Base-by-base conservation (phyloP, 2,888 invertebrate genomes). In the Microctonus hyperodae region DNA sequence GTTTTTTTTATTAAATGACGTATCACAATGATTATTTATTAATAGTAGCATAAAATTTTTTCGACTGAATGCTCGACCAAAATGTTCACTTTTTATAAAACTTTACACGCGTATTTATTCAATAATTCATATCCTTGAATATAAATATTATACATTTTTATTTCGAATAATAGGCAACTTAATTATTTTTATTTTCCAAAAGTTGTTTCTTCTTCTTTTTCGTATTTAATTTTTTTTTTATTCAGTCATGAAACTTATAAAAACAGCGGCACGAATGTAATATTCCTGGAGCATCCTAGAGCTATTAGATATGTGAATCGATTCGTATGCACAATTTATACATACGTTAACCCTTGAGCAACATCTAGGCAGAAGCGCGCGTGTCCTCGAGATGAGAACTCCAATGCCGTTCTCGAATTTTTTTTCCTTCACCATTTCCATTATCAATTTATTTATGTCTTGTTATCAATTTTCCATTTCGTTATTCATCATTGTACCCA, bases 21-120 rank as follows among this genome's bases (percentile, higher is more conserved):
- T 69, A 69, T 69, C 69, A 69, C 69, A 69, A 67, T 67, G 56
- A 67, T 66, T 69, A 69, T 67, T 64, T 60, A 64, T 64, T 58
- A 63, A 59, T 35, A 40, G 20, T 40, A 22, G 23, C 23, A 20
- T 51, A 51, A 2, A 51, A 23, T 13, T 51, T 51, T 51, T 51
- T 25, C 13, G 10, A 13, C 13, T 13, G 9, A 13, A 11, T 22
- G 20, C 25, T 23, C 25, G 16, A n/a, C 11, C 37, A 13, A 13
- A 37, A 13, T 37, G 35, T 35, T 11, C 37, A 37, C 13, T n/a
- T 37, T 0, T 13, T 37, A 13, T 22, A 55, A 9, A 13, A 23
- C 20, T 55, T 31, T 25, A 31, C 16, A 55, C 55, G 28, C 28
- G 55, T 37, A 37, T 37, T 13, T n/a, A 44, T 44, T 16, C 6